Base-by-base conservation (phyloP, 2,888 invertebrate genomes). In the Trisateles emortualis region DNA sequence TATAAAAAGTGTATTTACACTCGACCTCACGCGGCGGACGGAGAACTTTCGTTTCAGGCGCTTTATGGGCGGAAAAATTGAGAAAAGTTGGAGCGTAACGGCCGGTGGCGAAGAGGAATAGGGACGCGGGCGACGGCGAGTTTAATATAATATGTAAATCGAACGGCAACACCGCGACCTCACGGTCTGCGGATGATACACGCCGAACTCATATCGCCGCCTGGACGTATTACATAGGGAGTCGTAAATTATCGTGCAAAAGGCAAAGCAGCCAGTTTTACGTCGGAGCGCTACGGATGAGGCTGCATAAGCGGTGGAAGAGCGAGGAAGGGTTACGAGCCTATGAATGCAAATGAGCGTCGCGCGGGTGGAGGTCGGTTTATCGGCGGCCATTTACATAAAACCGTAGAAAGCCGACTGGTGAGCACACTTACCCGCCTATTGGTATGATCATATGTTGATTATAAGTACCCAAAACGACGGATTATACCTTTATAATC, bases 121-220 rank as follows among this genome's bases (percentile, higher is more conserved):
- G 82, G 83, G 86, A 82, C 82, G 72, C 74, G 74, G 77, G 75
- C 83, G 82, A 76, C 81, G 88, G 80, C 72, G 84, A 86, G 76
- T 92, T 92, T 92, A 92, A 92, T 92, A 92, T 92, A 92, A 92
- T 91, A 92, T 92, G 92, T 88, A 92, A 92, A 92, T 92, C 88
- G 87, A 88, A 89, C 84, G 88, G 83, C 83, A 81, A 80, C 84
- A 81, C 78, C 79, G 85, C 86, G 90, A 88, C 86, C 88, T 90
- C 81, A 83, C 82, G 81, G 81, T 84, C 82, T 74, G 78, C 79
- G 83, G 68, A 63, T 78, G 83, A 84, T 81, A 80, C 83, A 84
- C 81, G 86, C 82, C 83, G 79, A 85, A 84, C 87, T 90, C 89
- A 88, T 89, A 91, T 90, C 84, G 85, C 72, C 68, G 80, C 81